Evolutionary conservation across 2,113 vertebrate genomes (phyloP).

Genomic region (Isurus oxyrinchus): DNA sequence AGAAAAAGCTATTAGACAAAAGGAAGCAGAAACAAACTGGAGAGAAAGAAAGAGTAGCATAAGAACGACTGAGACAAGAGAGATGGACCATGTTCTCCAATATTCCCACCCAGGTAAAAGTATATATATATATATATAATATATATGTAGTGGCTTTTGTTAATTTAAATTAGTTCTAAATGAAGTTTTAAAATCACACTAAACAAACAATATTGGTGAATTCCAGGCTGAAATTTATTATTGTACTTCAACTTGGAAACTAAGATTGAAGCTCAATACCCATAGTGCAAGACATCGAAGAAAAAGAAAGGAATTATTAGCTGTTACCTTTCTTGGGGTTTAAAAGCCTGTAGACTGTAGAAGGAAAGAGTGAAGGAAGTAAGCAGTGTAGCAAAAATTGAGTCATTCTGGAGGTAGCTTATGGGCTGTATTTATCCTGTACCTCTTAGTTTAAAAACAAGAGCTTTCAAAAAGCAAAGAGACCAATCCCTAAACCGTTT

Average conservation of each 20-base stretch:
- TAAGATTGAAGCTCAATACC: background rate
- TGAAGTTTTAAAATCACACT: background rate
- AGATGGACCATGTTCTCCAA: too few relatives aligned
- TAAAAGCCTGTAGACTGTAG: background rate
- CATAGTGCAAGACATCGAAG: background rate
- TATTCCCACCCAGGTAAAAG: background rate
- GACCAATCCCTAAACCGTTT: background rate
- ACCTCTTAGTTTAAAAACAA: background rate
- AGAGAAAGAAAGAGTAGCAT: background rate
- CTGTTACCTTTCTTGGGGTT: background rate
- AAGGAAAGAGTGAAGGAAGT: background rate
- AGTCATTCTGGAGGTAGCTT: background rate
- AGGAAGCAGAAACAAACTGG: background rate
- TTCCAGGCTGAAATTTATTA: too few relatives aligned
- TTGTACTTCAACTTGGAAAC: background rate
- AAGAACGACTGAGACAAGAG: background rate
- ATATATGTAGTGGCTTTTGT: too few relatives aligned
- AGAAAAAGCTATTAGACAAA: background rate
- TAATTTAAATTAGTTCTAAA: background rate
- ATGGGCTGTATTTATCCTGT: background rate
- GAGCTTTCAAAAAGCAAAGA: background rate
- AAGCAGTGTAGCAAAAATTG: background rate
- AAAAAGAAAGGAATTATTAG: too few relatives aligned
- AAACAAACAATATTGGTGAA: background rate
- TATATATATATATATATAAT: too few relatives aligned